Base-by-base conservation (phyloP, 2,888 invertebrate genomes). In the Erebia aethiops region DNA sequence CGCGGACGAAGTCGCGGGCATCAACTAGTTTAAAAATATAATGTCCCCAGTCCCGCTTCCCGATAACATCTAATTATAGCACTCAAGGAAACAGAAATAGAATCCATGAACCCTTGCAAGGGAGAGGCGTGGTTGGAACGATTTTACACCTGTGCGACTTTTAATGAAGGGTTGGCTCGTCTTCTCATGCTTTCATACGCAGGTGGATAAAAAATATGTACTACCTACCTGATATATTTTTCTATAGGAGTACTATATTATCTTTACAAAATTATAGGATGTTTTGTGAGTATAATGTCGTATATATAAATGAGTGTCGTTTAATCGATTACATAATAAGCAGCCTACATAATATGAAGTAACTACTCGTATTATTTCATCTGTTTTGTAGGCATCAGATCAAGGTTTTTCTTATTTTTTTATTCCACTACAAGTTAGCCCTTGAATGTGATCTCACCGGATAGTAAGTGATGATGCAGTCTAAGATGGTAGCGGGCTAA, bases 141-240 rank as follows among this genome's bases (percentile, higher is more conserved):
- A 74, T 74, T 69, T 74, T 75, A 75, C 75, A 77, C 77, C 76
- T 76, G 77, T 77, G 76, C 72, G 65, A 68, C 71, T 69, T 61
- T 69, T 72, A 76, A 75, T 73, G 75, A 75, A 71, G 75, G 77
- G 76, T 74, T 77, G 73, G 66, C 72, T 54, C 43, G 26, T 66
- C 64, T 74, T 77, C 76, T 73, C 75, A 73, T 71, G 72, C 67
- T 68, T 67, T 68, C 71, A 65, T 72, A 65, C 67, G 68, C 63
- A 73, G 74, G 74, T 71, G 61, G 43, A 67, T 67, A 69, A 71
- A 73, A 67, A 70, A 69, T 56, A 14, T 16, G 56, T 71, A 64
- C 51, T 71, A 64, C 62, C 46, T 71, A 67, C 71, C 58, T 69
- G 68, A 62, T 54, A 14, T 60, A 51, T 67, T 16, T 58, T 26